Evolutionary conservation across 1,140 invertebrate species (phyloP), one percentile per base, ranked within the genome.

Genomic region (Hylyphantes graminicola): DNA sequence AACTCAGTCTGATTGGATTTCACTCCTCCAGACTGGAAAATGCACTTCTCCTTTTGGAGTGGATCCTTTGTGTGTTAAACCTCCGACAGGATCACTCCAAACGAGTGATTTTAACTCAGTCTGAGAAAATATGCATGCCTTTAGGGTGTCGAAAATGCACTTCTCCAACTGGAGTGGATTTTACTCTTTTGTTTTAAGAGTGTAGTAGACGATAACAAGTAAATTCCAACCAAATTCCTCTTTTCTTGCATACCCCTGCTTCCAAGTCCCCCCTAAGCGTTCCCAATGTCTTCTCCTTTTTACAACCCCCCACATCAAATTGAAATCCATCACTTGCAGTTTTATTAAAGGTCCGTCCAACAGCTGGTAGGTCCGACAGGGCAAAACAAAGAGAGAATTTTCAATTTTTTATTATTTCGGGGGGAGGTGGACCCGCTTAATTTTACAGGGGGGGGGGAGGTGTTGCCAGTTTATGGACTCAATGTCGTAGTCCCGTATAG

Each of bases 261-360:
- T 4, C 68, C 19, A 12, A 35, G 9, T 21, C 21, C 35, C 75
- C 61, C 59, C 59, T 19, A 17, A 19, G 63, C 53, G 50, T 68
- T 51, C 68, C 54, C 65, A 74, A 48, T 76, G 53, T 63, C 65
- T 74, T 55, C 80, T 77, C 63, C 73, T 70, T 85, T 70, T 77
- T 72, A 68, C 82, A 70, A 76, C 73, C 63, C 67, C 81, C 82
- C 82, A 63, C 74, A 85, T 85, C 82, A 85, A 85, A 85, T 85
- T 85, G 82, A 85, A 85, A 85, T 85, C 82, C 74, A 85, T 85
- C 77, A 79, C 74, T 75, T 81, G 53, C 55, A 76, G 51, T 77
- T 82, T 72, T 85, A 86, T 73, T 80, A 76, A 79, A 85, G 79
- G 67, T 78, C 15, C 55, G 76, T 73, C 55, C 80, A 55, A 76